A percentile compares a stretch with the other conserved stretches of the same genome.
These are phyloP conservation scores for Aurelia aurita complex sp. Pacific DNA, from an alignment of 30 jellyfish, hydroid and myxozoan genomes.

Conservation along the genomic window DNA sequence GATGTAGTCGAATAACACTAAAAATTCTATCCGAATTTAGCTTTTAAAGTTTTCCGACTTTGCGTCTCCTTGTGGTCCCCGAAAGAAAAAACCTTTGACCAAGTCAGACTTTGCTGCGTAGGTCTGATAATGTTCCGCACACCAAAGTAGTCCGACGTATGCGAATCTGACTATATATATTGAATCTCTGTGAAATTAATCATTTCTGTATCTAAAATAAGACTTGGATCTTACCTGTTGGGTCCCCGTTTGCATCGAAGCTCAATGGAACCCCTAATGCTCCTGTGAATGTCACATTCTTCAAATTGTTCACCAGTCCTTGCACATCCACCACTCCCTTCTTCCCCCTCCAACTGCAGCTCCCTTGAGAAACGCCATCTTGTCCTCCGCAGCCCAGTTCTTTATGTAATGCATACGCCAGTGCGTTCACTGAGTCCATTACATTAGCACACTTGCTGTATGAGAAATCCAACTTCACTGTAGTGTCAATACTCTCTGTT, in stretches of 20 bases:
- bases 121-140: too few relatives aligned
- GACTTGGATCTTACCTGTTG: conserved; percentile 27
- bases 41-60: too few relatives aligned
- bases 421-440: conserved; percentile 64
- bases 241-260: conserved; percentile 77
- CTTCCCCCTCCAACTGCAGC: conserved; percentile 27
- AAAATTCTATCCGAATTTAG: too few relatives aligned
- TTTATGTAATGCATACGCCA: conserved; percentile 64
- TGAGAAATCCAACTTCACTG: conserved; percentile 30
- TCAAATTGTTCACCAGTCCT: conserved; percentile 4
- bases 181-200: too few relatives aligned
- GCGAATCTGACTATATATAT: too few relatives aligned
- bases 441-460: conserved; percentile 63
- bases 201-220: neutral
- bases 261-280: conserved; percentile 65
- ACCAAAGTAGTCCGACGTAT: too few relatives aligned
- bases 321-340: conserved; percentile 14
- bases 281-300: conserved; percentile 53
- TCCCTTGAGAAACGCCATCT: neutral
- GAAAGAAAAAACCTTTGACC: too few relatives aligned
- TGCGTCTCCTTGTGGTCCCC: too few relatives aligned
- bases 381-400: conserved; percentile 51
- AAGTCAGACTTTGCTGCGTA: too few relatives aligned
- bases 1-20: too few relatives aligned
- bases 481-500: neutral